phyloP scores from a whole-genome alignment of 2,888 invertebrate genomes.

The Beris morrisii region DNA sequence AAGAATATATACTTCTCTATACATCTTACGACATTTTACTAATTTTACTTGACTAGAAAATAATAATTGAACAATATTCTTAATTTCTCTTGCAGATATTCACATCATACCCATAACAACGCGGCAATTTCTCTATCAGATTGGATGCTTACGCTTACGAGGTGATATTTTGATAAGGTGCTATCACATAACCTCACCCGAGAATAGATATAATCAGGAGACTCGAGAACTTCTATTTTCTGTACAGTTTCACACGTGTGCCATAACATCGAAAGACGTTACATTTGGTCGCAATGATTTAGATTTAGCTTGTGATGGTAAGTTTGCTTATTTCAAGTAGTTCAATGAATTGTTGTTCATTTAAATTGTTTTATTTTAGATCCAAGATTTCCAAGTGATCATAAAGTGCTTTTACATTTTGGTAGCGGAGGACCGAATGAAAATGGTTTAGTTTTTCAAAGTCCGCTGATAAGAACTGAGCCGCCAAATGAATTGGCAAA shows the following conservation, averaged over 20 bases:
- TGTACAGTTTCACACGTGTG: constrained; percentile 93
- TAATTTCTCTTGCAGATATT: constrained; percentile 41
- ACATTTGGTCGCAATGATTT: constrained; percentile 84
- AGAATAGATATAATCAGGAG: constrained; percentile 47
- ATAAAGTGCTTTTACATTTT: constrained; percentile 43
- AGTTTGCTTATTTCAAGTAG: constrained; percentile 41
- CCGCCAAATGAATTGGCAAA: constrained; percentile 41
- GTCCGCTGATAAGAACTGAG: constrained; percentile 45
- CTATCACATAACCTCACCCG: constrained; percentile 67
- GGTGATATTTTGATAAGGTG: constrained; percentile 92
- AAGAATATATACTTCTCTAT: too few species aligned
- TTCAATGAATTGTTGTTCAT: constrained; percentile 7
- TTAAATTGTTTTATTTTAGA: constrained; percentile 39
- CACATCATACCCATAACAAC: constrained; percentile 47
- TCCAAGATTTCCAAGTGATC: constrained; percentile 45
- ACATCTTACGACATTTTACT: too few species aligned
- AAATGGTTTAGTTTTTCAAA: constrained; percentile 43
- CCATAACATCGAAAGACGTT: constrained; percentile 81
- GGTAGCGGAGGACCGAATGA: constrained; percentile 36
- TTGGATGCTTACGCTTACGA: constrained; percentile 62
- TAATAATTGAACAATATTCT: neutral
- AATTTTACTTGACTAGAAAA: neutral
- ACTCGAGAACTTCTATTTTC: constrained; percentile 74
- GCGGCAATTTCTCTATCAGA: constrained; percentile 69
- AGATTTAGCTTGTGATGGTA: constrained; percentile 82